Base-by-base conservation (phyloP, 2,113 vertebrate species). In the Parus major region DNA sequence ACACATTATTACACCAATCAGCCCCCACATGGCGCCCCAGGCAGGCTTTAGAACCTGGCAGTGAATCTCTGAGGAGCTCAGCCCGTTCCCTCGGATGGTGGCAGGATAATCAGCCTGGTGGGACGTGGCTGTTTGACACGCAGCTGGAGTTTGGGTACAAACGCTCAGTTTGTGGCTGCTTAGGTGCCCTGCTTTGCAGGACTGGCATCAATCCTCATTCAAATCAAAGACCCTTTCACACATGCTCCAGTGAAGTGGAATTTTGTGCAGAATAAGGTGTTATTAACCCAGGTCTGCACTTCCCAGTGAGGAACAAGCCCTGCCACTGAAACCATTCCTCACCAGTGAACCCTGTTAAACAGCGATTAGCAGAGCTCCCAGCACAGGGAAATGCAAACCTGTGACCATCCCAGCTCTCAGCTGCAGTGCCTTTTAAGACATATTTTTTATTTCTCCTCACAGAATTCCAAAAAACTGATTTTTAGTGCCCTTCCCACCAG, bases 231-330 rank as follows among this genome's bases (percentile, higher is more conserved):
- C 91, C 91, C 71, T 97, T 85, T 95, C 93, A 78, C 97, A 94
- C 96, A 96, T 79, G 98, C 97, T 98, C 95, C 97, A 98, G 60
- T 97, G 97, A 94, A 97, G 97, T 95, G 97, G 97, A 96, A 97
- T 98, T 98, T 98, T 96, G 97, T 97, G 97, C 97, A 97, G 97
- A 97, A 98, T 97, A 96, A 98, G 97, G 93, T 97, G 97, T 97
- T 97, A 98, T 97, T 98, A 98, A 98, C 96, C 94, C 71, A 94
- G 97, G 91, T 96, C 91, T 2, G 39, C 77, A 8, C 92, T 86
- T 94, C 73, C 53, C 31, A 10, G 87, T 16, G n/a, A n/a, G n/a
- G 97, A 92, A 78, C 9, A 29, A 97, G 91, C 92, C 80, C 94
- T 89, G 24, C 69, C 57, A 8, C 81, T 10, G 92, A 65, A 86